Percentiles rank a stretch among this genome's conserved stretches.
These are phyloP conservation scores for Beroe forskalii DNA, from an alignment of 37 sponge, comb jelly and placozoan species.

Conservation along the genomic window DNA sequence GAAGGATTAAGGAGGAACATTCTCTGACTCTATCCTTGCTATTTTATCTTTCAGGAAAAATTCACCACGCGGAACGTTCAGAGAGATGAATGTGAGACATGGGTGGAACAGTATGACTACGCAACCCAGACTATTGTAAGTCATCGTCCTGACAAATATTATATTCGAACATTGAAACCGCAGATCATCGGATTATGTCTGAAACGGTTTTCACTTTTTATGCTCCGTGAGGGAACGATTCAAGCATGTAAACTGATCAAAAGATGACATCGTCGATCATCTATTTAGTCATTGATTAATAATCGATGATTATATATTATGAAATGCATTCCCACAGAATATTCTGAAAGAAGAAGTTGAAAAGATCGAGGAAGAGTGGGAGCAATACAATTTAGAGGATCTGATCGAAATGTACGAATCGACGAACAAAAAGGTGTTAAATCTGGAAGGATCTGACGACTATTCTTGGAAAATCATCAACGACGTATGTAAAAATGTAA, in stretches of 20 bases:
- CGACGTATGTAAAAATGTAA: not conserved
- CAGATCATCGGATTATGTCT: no score
- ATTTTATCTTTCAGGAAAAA: not conserved
- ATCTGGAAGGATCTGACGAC: not conserved
- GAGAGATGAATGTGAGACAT: not conserved
- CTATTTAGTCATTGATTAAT: no score
- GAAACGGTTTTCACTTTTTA: no score
- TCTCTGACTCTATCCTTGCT: no score
- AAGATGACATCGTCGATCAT: no score
- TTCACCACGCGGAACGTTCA: not conserved
- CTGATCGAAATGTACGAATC: conserved; percentile 12
- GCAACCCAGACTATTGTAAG: not conserved
- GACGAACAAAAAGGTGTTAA: conserved; percentile 18
- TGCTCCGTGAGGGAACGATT: no score
- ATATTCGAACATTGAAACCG: no score
- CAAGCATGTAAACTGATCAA: no score
- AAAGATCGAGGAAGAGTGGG: not conserved
- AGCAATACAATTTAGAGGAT: not conserved
- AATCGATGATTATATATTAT: no score
- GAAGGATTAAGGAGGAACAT: no score
- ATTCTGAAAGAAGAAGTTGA: not conserved
- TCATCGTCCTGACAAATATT: no score
- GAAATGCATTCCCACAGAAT: no score
- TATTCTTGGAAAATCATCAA: conserved; percentile 21
- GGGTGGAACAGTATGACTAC: not conserved